These are phyloP conservation scores for Yponomeuta plumbellus DNA, from an alignment of 2,888 invertebrate genomes.

Conservation along the genomic window DNA sequence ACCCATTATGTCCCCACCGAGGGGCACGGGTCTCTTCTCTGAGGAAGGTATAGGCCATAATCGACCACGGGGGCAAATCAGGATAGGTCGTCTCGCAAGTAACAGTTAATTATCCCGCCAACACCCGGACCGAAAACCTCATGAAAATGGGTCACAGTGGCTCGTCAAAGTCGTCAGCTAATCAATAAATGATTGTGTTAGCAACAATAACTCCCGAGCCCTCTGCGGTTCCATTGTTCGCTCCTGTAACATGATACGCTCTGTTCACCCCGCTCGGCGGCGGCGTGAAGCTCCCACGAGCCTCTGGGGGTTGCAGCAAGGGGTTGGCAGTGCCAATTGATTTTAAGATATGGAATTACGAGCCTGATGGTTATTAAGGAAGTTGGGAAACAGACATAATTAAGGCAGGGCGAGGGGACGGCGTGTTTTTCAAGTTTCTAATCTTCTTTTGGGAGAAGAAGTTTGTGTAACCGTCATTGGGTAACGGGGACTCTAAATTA, in stretches of 20 bases:
- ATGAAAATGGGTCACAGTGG: slow-evolving; percentile 10
- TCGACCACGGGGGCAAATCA: no score
- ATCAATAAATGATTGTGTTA: slow-evolving; percentile 49
- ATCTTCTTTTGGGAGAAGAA: neutral
- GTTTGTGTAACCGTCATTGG: neutral
- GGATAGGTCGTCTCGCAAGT: no score
- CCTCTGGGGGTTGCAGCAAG: neutral
- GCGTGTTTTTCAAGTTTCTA: neutral
- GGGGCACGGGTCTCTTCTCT: no score
- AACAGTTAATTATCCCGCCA: neutral
- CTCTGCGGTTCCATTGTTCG: slow-evolving; percentile 2
- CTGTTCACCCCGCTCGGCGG: neutral
- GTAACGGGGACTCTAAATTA: neutral
- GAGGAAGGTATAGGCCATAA: no score
- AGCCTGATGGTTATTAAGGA: neutral
- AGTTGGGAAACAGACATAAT: neutral
- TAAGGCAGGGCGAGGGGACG: neutral
- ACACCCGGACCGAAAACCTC: neutral
- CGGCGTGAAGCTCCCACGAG: slow-evolving; percentile 7
- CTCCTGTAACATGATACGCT: slow-evolving; percentile 2
- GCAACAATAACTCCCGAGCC: slow-evolving; percentile 12
- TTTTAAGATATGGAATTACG: slow-evolving; percentile 2
- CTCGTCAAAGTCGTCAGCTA: slow-evolving; percentile 35
- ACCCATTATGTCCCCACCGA: no score
- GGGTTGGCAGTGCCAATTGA: neutral